Conservation (phyloP, 1,140 invertebrate genomes). For the Drosophila navojoa region DNA sequence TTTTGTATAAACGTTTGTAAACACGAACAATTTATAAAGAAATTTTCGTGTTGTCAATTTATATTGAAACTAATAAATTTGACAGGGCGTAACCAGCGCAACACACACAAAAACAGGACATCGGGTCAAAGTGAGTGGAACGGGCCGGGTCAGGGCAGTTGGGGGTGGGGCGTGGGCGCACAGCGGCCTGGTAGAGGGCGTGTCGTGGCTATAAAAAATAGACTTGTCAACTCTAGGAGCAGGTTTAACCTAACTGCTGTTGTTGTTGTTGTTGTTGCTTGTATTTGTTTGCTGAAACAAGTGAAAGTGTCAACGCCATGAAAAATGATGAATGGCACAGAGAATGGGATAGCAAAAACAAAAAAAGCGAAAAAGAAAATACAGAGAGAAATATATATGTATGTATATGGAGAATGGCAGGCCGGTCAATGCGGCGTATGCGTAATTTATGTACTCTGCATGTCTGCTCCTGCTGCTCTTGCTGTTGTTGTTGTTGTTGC, state of each 20-base stretch:
- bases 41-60: conserved; percentile 76
- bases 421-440: conserved; percentile 73
- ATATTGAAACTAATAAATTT: conserved; percentile 81
- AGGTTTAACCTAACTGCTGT: conserved; percentile 32
- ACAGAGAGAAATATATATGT: conserved; percentile 12
- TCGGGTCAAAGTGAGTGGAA: conserved; percentile 4
- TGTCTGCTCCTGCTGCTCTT: not conserved
- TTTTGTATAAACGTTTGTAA: conserved; percentile 22
- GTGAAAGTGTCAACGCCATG: conserved; percentile 79
- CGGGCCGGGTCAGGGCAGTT: not conserved
- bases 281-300: conserved; percentile 73
- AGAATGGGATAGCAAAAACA: conserved; percentile 42
- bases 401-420: conserved; percentile 32
- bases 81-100: conserved; percentile 64
- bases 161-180: not conserved
- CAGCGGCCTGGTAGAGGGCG: conserved; percentile 9
- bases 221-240: conserved; percentile 66
- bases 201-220: conserved; percentile 56
- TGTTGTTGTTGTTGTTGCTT: conserved; percentile 32
- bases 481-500: too few species aligned
- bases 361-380: conserved; percentile 2
- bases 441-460: conserved; percentile 72
- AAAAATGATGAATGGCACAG: conserved; percentile 72
- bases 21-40: conserved; percentile 58
- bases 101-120: conserved; percentile 19